A percentile compares a stretch with the other conserved stretches of the same genome.
These are phyloP conservation scores for Watersipora subatra DNA, from an alignment of 1,140 invertebrate species.

Conservation along the genomic window DNA sequence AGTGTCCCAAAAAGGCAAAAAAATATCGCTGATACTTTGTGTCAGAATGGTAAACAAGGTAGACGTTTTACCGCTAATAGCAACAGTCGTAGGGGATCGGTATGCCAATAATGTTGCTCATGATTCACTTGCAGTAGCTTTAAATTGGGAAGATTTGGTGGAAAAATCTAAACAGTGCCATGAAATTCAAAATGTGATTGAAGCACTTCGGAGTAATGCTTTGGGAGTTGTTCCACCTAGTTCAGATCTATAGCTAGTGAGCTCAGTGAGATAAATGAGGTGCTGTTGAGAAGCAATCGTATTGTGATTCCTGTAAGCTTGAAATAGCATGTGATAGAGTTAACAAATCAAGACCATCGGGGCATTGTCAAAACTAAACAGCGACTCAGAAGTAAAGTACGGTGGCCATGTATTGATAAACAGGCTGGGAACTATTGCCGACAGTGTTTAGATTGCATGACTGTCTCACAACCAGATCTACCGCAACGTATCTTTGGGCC, in stretches of 20 bases:
- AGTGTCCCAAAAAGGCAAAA: neutral
- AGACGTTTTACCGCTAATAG: neutral
- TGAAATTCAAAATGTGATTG: too few relatives aligned
- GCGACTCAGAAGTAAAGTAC: slow-evolving; percentile 25
- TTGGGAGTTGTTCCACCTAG: neutral
- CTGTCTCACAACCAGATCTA: slow-evolving; percentile 2
- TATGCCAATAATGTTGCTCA: neutral
- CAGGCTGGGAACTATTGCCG: slow-evolving; percentile 19
- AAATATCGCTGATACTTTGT: slow-evolving; percentile 2
- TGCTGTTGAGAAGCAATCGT: neutral
- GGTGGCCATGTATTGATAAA: slow-evolving; percentile 29
- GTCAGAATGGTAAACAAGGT: neutral
- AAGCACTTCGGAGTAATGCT: neutral
- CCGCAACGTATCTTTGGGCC: neutral
- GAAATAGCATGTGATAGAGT: neutral
- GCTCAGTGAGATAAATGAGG: neutral
- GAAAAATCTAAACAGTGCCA: neutral
- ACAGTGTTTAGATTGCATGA: slow-evolving; percentile 12
- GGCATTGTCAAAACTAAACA: slow-evolving; percentile 21
- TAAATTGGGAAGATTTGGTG: neutral
- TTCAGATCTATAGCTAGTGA: neutral
- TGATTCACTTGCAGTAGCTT: neutral
- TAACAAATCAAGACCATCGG: slow-evolving; percentile 13
- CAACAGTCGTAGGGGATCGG: neutral
- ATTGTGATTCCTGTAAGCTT: neutral